Conservation (phyloP, 2,113 vertebrate species). For the Cairina moschata region DNA sequence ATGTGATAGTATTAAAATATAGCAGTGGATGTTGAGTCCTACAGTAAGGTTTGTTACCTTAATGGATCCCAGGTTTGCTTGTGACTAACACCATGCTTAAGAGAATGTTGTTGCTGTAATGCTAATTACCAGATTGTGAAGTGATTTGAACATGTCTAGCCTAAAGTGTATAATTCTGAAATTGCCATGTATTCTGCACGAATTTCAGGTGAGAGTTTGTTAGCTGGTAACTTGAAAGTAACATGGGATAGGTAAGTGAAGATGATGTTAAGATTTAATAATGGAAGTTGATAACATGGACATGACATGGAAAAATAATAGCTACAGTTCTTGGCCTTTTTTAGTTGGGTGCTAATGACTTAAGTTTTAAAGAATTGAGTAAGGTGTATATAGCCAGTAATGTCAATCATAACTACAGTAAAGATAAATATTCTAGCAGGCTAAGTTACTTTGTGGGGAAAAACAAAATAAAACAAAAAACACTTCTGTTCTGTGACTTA, state of each 20-base stretch:
- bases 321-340: background rate
- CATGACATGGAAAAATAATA: background rate
- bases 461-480: background rate
- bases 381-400: background rate
- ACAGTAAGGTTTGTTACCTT: background rate
- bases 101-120: background rate
- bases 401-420: background rate
- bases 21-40: background rate
- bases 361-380: background rate
- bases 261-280: background rate
- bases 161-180: background rate
- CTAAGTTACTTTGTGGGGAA: background rate
- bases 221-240: background rate
- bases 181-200: background rate
- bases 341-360: background rate
- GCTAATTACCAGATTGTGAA: background rate
- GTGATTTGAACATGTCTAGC: background rate
- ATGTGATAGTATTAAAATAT: background rate
- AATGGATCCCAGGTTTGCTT: background rate
- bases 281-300: background rate
- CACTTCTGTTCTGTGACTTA: background rate
- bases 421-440: background rate
- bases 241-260: background rate
- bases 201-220: background rate
- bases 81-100: background rate